phyloP scores from a whole-genome alignment of 2,888 invertebrate species.

The Vesta saturnalis region DNA sequence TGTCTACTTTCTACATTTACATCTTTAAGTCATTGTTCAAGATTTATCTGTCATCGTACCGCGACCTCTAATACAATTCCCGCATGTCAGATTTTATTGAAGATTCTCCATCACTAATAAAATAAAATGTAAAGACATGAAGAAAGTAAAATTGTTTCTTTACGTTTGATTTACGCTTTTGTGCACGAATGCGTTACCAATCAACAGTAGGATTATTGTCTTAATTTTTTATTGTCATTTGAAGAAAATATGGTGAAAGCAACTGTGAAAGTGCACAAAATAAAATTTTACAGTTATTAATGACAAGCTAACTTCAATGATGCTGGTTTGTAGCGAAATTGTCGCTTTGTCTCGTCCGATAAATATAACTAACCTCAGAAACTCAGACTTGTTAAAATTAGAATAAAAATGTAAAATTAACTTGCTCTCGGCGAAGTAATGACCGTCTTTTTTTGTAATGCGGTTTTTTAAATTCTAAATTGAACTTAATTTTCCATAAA shows the following conservation, averaged over 20 bases:
- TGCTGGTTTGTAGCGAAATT: background rate
- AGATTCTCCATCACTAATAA: no score
- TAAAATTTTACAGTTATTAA: no score
- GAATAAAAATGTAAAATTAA: slow-evolving; percentile 1
- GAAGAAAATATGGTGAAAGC: background rate
- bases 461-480: background rate
- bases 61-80: no score
- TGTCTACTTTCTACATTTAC: no score
- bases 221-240: background rate
- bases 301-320: background rate
- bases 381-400: background rate
- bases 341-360: background rate
- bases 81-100: no score
- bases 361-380: background rate
- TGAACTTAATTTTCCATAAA: no score
- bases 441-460: no score
- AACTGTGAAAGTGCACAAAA: background rate
- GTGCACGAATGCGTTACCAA: background rate
- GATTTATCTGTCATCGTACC: no score
- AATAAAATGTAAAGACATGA: background rate
- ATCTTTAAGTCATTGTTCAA: no score
- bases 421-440: background rate
- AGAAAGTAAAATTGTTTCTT: slow-evolving; percentile 1
- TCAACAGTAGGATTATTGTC: no score
- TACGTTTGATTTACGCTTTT: background rate